Evolutionary conservation across 2,113 vertebrate genomes (phyloP).

Genomic region (Scytalopus superciliaris): DNA sequence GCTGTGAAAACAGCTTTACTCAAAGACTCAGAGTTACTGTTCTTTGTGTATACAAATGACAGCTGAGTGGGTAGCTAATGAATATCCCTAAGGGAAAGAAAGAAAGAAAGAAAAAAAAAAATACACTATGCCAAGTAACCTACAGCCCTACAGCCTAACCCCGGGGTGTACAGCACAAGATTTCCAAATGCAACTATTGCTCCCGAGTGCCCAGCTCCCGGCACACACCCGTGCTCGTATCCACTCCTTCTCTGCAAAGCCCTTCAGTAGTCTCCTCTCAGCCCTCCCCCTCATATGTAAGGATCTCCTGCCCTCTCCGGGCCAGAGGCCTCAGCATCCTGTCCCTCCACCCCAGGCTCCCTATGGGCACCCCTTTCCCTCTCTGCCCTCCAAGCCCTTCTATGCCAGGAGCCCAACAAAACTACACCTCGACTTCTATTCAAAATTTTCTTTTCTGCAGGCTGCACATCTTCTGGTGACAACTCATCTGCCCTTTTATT

Average conservation of each 20-base stretch:
- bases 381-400: not conserved
- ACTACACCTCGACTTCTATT: not conserved
- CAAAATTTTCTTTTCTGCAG: not conserved
- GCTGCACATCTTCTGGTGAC: not conserved
- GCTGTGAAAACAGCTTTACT: not conserved
- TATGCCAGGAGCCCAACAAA: not conserved
- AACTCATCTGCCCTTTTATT: not conserved
- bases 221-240: rapidly evolving
- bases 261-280: rapidly evolving
- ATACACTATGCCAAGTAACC: rapidly evolving
- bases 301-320: rapidly evolving
- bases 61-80: not conserved
- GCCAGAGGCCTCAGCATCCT: not conserved
- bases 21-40: not conserved
- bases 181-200: not conserved
- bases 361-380: not conserved
- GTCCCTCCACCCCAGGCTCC: not conserved
- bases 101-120: not conserved
- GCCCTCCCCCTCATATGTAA: rapidly evolving
- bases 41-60: not conserved
- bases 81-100: not conserved
- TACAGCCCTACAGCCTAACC: not conserved
- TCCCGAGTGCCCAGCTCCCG: rapidly evolving
- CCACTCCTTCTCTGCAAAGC: not conserved
- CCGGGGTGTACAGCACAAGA: not conserved